These are phyloP conservation scores for Gallinago media DNA, from an alignment of 2,113 vertebrate genomes.

Conservation along the genomic window DNA sequence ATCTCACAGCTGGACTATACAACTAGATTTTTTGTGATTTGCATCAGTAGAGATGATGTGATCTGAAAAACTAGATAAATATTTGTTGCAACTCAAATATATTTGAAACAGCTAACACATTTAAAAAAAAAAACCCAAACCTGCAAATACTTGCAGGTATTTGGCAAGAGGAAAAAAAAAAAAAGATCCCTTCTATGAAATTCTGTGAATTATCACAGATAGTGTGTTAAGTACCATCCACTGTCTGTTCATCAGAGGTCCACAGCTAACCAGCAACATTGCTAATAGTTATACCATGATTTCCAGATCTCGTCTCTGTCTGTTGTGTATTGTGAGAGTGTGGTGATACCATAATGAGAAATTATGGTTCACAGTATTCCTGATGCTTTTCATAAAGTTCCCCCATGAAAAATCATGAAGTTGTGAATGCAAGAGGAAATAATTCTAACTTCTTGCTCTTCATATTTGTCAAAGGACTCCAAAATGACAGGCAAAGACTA, in stretches of 20 bases:
- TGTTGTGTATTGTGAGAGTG: not conserved
- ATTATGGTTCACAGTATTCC: not conserved
- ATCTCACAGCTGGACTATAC: not conserved
- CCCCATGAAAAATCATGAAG: not conserved
- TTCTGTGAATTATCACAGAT: not conserved
- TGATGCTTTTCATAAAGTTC: not conserved
- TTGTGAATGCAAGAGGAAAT: not conserved
- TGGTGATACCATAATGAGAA: not conserved
- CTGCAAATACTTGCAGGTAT: no score
- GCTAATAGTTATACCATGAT: not conserved
- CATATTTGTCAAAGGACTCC: not conserved
- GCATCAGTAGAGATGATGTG: not conserved
- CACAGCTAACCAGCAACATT: not conserved
- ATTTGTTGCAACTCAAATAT: not conserved
- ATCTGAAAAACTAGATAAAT: not conserved
- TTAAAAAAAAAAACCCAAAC: no score
- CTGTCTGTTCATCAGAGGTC: not conserved
- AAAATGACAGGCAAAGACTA: not conserved
- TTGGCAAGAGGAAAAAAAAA: not conserved
- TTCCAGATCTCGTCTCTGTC: not conserved
- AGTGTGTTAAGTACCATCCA: not conserved
- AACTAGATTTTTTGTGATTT: not conserved
- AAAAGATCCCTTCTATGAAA: not conserved
- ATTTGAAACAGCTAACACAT: not conserved
- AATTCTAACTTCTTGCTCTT: not conserved